Evolutionary conservation across 2,797 vertebrate genomes (phyloP), one percentile per base, ranked within the genome.

Genomic region (Mareca penelope): DNA sequence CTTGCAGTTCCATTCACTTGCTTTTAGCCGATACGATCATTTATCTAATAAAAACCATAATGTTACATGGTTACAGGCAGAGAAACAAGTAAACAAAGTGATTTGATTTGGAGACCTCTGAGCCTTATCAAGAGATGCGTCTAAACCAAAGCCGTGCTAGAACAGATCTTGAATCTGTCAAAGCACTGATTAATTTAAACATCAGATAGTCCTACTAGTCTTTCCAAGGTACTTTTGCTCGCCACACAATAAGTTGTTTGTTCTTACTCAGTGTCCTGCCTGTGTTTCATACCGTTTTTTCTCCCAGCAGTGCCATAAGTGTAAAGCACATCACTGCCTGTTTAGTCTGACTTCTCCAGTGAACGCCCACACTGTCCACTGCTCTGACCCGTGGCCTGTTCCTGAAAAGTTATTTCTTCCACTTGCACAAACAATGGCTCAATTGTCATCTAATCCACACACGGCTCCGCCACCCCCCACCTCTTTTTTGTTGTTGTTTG

Each of bases 301-400:
- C 93, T 97, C 97, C 97, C 97, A 96, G 5, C 67, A 95, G 97
- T 94, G 90, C 89, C 87, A 19, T 96, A 96, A 97, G 88, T 88
- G 84, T 95, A 82, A 97, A 95, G 92, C 37, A 40, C 91, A 94
- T 97, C 85, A 76, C 96, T 96, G 98, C 96, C 94, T 97, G 89
- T 97, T 98, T 97, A 96, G 97, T 96, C 95, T 97, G 92, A 97
- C 92, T 88, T 95, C 89, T 96, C 94, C 96, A 97, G 61, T 63
- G 15, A 97, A 97, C 93, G 2, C 97, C 97, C 94, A 97, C 97
- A 90, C 57, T 3, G 9, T 75, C 88, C 91, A 88, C 92, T 96
- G 84, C 84, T 76, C 90, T 94, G 94, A 96, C 88, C 95, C 57
- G 26, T 73, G 93, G 61, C 85, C 89, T 82, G 70, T 95, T 97